A percentile compares a stretch with the other conserved stretches of the same genome.
These are phyloP conservation scores for Yasuhikotakia modesta DNA, from an alignment of 2,797 vertebrate genomes.

Conservation along the genomic window DNA sequence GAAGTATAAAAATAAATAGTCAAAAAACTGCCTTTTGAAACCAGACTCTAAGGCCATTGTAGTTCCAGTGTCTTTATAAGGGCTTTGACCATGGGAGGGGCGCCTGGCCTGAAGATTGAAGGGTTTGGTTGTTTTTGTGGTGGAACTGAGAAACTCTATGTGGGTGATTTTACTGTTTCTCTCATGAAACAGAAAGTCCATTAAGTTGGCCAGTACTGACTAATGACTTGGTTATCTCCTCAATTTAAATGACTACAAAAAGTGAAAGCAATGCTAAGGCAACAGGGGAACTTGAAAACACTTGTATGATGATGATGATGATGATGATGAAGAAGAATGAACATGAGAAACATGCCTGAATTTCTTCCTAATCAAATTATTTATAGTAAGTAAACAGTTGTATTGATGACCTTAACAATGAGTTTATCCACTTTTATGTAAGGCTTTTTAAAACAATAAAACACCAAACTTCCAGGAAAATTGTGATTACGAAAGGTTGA, in stretches of 20 bases:
- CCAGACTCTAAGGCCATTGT: not conserved
- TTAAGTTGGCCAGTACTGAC: constrained; percentile 5
- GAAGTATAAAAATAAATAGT: constrained; percentile 6
- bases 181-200: not conserved
- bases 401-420: too few species aligned
- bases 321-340: not conserved
- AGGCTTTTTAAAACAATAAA: too few species aligned
- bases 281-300: not conserved
- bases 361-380: not conserved
- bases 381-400: not conserved
- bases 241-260: not conserved
- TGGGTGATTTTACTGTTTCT: not conserved
- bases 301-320: not conserved
- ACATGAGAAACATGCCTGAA: not conserved
- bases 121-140: constrained; percentile 29
- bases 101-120: not conserved
- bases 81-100: constrained; percentile 5
- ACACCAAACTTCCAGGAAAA: too few species aligned
- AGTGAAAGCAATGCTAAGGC: not conserved
- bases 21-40: constrained; percentile 11
- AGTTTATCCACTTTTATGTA: too few species aligned
- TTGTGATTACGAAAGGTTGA: too few species aligned
- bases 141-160: not conserved
- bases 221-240: constrained; percentile 16
- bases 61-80: constrained; percentile 14